phyloP scores from a whole-genome alignment of 2,888 invertebrate genomes.

The Reticulitermes lucifugus region DNA sequence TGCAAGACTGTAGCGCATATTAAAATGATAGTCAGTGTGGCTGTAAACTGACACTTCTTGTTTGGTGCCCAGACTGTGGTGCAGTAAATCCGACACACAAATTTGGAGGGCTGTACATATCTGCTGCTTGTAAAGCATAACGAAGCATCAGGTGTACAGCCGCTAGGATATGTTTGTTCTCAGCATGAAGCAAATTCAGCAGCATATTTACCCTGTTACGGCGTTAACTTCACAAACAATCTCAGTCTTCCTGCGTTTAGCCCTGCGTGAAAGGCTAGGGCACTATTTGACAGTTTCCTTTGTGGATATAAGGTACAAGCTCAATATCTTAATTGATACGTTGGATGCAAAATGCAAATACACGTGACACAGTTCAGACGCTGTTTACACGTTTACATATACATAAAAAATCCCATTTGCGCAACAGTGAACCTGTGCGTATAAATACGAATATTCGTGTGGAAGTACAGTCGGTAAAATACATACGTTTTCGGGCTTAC shows the following conservation, averaged over 20 bases:
- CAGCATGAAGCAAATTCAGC: not conserved
- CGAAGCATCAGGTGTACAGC: constrained; percentile 17
- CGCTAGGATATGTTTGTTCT: constrained; percentile 9
- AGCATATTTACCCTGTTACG: constrained; percentile 3
- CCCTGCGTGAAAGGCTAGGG: not conserved
- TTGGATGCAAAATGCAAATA: not conserved
- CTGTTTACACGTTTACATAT: too few species aligned
- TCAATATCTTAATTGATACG: not conserved
- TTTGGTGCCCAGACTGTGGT: not conserved
- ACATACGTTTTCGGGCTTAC: too few species aligned
- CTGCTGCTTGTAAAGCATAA: not conserved
- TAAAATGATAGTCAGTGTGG: too few species aligned
- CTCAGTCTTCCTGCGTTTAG: not conserved
- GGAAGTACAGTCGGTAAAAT: too few species aligned
- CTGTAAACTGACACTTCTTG: too few species aligned
- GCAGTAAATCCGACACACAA: not conserved
- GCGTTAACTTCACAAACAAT: constrained; percentile 10
- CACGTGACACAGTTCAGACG: not conserved
- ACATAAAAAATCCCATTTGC: too few species aligned
- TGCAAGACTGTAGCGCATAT: too few species aligned
- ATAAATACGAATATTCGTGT: too few species aligned
- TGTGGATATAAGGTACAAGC: not conserved
- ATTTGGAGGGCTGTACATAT: not conserved
- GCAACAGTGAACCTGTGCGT: too few species aligned
- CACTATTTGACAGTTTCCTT: not conserved